Conservation (phyloP, 2,888 invertebrate genomes). For the Agonopterix heracliana region DNA sequence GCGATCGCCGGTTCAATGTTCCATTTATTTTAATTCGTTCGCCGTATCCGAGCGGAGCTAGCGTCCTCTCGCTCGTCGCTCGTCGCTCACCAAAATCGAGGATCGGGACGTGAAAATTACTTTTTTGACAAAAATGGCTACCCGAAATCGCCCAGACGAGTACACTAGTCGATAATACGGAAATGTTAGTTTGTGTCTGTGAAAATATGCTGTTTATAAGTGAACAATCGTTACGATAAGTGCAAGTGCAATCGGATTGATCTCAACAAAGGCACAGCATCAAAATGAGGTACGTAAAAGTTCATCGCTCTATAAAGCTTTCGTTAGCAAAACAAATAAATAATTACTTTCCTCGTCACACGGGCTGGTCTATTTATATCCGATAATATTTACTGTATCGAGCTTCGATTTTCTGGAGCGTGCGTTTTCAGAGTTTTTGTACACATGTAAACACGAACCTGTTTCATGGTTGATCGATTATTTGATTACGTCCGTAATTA, state of each 20-base stretch:
- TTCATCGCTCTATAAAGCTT: slow-evolving; percentile 61
- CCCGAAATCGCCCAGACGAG: slow-evolving; percentile 51
- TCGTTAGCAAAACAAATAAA: slow-evolving; percentile 71
- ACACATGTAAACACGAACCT: slow-evolving; percentile 60
- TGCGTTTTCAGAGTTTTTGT: slow-evolving; percentile 20
- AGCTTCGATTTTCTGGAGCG: slow-evolving; percentile 38
- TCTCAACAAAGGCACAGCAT: slow-evolving; percentile 64
- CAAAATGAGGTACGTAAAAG: slow-evolving; percentile 71
- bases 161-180: slow-evolving; percentile 51
- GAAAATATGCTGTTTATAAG: slow-evolving; percentile 68
- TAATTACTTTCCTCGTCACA: slow-evolving; percentile 46
- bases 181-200: slow-evolving; percentile 58
- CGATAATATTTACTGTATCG: slow-evolving; percentile 40
- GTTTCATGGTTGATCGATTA: slow-evolving; percentile 58
- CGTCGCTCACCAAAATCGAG: slow-evolving; percentile 53
- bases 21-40: slow-evolving; percentile 50
- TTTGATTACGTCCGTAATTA: slow-evolving; percentile 54
- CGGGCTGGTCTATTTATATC: slow-evolving; percentile 58
- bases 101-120: slow-evolving; percentile 53
- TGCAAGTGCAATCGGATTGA: slow-evolving; percentile 70
- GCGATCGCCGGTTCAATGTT: slow-evolving; percentile 41
- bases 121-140: slow-evolving; percentile 72
- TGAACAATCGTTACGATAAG: slow-evolving; percentile 70
- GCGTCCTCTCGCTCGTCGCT: slow-evolving; percentile 54
- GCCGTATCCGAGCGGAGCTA: slow-evolving; percentile 34